phyloP scores from a whole-genome alignment of 2,888 invertebrate genomes.

The Acleris holmiana region DNA sequence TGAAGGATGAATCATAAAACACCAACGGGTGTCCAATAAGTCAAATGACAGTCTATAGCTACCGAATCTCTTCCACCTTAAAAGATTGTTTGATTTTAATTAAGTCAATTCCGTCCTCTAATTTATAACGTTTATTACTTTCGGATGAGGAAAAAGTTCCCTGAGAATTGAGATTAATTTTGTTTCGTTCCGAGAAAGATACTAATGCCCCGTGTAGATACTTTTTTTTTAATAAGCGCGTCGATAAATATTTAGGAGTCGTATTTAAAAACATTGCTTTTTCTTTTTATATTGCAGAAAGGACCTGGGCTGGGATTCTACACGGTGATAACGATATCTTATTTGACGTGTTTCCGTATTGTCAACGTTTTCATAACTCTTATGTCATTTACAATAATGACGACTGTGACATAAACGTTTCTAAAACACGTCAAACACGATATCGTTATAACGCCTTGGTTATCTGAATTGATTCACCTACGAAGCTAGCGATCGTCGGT shows the following conservation, averaged over 20 bases:
- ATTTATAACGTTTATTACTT: slow-evolving; percentile 17
- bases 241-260: background rate
- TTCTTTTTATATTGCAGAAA: no score
- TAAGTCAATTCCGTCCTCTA: slow-evolving; percentile 5
- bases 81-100: background rate
- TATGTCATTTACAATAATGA: no score
- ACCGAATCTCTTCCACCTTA: background rate
- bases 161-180: slow-evolving; percentile 13
- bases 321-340: no score
- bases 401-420: no score
- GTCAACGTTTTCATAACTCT: no score
- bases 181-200: background rate
- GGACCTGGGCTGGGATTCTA: no score
- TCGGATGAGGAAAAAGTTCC: slow-evolving; percentile 5
- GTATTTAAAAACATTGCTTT: no score
- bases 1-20: background rate
- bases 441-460: no score
- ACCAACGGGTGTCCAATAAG: background rate
- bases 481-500: no score
- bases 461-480: no score
- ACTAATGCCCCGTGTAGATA: background rate
- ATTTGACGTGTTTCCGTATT: no score
- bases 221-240: slow-evolving; percentile 1
- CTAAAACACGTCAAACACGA: no score
- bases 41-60: background rate